A percentile compares a stretch with the other conserved stretches of the same genome.
phyloP scores from a whole-genome alignment of 2,113 vertebrate genomes.

The Tenrec ecaudatus region DNA sequence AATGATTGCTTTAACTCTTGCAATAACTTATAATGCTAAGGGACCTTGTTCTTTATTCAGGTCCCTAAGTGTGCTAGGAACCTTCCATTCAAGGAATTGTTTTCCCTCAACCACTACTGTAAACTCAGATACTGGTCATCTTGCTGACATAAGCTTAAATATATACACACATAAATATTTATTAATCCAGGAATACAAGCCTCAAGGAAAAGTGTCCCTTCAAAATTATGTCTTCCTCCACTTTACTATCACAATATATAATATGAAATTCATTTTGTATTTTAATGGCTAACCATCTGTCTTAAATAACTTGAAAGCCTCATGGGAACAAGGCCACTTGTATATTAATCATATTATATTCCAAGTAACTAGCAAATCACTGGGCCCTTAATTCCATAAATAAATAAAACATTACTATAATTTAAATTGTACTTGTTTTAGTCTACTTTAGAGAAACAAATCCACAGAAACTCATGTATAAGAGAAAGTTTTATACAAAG shows the following conservation, averaged over 20 bases:
- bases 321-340: background rate
- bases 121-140: background rate
- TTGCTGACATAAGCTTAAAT: background rate
- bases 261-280: background rate
- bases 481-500: too few species aligned
- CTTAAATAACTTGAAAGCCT: background rate
- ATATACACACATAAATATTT: background rate
- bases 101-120: background rate
- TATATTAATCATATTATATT: background rate
- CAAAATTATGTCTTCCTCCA: background rate
- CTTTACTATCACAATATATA: background rate
- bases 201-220: background rate
- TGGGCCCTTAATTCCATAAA: background rate
- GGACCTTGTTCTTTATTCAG: background rate
- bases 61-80: background rate
- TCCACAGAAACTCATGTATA: too few species aligned
- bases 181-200: background rate
- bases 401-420: background rate
- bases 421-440: slow-evolving; percentile 1
- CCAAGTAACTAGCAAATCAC: background rate
- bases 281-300: background rate
- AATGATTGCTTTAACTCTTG: background rate
- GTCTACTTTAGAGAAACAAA: too few species aligned
- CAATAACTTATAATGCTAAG: background rate
- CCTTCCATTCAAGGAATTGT: background rate